Evolutionary conservation across 2,797 vertebrate genomes (phyloP).

Genomic region (Spatula clypeata): DNA sequence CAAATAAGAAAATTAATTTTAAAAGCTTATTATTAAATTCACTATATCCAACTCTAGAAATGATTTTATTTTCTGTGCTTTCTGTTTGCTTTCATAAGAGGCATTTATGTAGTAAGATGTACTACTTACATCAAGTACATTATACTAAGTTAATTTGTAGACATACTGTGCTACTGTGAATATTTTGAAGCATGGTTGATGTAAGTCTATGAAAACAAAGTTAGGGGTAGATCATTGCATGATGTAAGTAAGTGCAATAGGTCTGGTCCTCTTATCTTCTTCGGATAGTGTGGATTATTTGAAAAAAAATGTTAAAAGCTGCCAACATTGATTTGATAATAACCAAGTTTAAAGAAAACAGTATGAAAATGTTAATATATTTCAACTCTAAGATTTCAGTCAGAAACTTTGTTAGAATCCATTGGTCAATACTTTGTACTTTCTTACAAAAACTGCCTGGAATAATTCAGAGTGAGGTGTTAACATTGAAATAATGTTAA

Average conservation of each 20-base stretch:
- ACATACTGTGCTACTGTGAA: not conserved
- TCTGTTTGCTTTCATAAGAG: not conserved
- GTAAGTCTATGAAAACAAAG: not conserved
- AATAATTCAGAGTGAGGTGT: not conserved
- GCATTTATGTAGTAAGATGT: not conserved
- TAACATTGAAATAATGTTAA: no score
- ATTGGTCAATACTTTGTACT: not conserved
- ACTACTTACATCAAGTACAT: not conserved
- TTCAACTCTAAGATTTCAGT: not conserved
- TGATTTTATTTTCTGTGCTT: not conserved
- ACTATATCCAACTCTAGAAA: not conserved
- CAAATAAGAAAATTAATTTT: not conserved
- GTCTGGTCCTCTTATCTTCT: not conserved
- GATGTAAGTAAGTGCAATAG: not conserved
- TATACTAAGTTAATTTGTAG: not conserved
- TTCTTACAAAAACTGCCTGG: not conserved
- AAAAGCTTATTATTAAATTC: not conserved
- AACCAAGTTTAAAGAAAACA: no score
- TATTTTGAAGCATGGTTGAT: not conserved
- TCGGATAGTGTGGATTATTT: not conserved
- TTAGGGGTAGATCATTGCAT: not conserved
- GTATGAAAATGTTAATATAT: not conserved
- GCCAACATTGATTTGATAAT: not conserved
- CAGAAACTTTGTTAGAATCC: not conserved
- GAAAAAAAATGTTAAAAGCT: not conserved